phyloP scores from a whole-genome alignment of 2,888 invertebrate genomes.

The Lepidocyrtinus sp. region DNA sequence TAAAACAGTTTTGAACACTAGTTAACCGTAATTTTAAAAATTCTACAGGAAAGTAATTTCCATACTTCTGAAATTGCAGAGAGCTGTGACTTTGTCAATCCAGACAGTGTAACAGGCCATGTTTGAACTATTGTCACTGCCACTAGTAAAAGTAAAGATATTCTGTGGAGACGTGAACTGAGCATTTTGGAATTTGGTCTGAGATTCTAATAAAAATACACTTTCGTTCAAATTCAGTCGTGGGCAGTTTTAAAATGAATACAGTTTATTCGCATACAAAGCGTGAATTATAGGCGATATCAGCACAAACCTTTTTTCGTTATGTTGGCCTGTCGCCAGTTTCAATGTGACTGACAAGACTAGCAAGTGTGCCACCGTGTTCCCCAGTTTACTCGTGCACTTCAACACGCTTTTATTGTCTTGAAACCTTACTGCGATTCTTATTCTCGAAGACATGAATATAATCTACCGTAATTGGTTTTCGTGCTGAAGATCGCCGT shows the following conservation, averaged over 20 bases:
- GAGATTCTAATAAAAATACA: background rate
- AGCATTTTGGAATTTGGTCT: background rate
- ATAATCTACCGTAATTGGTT: background rate
- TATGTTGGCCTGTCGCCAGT: conserved; percentile 32
- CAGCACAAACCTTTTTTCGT: no score
- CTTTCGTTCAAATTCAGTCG: background rate
- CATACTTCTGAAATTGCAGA: conserved; percentile 35
- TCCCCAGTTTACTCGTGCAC: conserved; percentile 21
- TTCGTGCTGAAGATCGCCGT: background rate
- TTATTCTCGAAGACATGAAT: background rate
- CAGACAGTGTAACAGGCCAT: conserved; percentile 32
- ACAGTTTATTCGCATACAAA: no score
- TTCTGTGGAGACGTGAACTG: no score
- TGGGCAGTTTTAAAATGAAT: no score
- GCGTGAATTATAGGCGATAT: no score
- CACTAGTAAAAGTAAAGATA: background rate
- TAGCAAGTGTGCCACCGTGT: background rate
- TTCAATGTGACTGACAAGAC: conserved; percentile 31
- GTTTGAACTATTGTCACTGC: conserved; percentile 17
- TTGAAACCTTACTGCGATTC: background rate
- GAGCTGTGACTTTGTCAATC: conserved; percentile 24
- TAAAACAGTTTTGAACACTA: no score
- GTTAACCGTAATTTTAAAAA: no score
- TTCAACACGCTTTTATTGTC: no score
- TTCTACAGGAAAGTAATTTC: background rate